Evolutionary conservation across 2,113 vertebrate genomes (phyloP), one percentile per base, ranked within the genome.

Genomic region (Rhineura floridana): DNA sequence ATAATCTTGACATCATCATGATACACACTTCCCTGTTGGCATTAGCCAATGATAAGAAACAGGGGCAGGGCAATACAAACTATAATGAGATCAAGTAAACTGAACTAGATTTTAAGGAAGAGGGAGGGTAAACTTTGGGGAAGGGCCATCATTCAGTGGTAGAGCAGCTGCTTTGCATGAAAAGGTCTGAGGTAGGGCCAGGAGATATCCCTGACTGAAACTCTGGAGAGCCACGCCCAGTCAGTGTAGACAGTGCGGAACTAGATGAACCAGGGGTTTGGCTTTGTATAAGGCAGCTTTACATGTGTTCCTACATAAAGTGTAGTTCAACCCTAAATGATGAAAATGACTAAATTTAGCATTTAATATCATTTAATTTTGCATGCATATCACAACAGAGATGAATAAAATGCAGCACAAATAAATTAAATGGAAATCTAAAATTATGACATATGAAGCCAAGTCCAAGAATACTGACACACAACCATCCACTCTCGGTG

Each of bases 361-460:
- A 59, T 7, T 28, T 12, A 78, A 81, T 0, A 0, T 44, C 15
- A 13, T 2, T n/a, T 50, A 30, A 5, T 1, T 25, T 59, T 1
- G 0, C 30, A 13, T 0, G 4, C 17, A 62, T 70, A 83, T 69
- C 73, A 69, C 17, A 50, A 82, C 33, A 30, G 44, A 39, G 88
- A 87, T 1, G 3, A 70, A 1, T 15, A 13, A 36, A 12, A 42
- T 36, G 33, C 46, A 73, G 36, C 3, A 84, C 50, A 59, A 39
- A 46, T 28, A 19, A 39, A 55, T 80, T 80, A 21, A 75, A 75
- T 42, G 13, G 30, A 33, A 46, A 52, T 23, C 39, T 36, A 63
- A 62, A 77, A 63, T 75, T 85, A 44, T 76, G 62, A 48, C 15
- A 19, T 67, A 86, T 23, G 36, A 17, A 62, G 12, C 6, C 48